A percentile compares a stretch with the other conserved stretches of the same genome.
These are phyloP conservation scores for Hemitrygon akajei DNA, from an alignment of 2,797 vertebrate species.

Conservation along the genomic window DNA sequence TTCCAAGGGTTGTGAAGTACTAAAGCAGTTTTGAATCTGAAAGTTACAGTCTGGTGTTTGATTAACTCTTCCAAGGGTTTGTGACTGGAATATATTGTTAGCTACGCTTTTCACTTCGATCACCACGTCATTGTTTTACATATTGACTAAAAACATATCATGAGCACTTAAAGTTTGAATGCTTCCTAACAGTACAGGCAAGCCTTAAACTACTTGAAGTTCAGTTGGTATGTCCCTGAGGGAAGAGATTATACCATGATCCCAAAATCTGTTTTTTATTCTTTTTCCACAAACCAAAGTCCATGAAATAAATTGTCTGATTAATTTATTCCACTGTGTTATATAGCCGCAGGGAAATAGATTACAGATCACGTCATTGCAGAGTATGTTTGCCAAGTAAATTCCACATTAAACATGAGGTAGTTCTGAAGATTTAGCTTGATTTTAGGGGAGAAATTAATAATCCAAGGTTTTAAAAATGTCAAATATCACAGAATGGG, in stretches of 20 bases:
- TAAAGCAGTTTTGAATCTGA: not conserved
- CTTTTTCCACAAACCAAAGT: not conserved
- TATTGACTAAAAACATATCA: not conserved
- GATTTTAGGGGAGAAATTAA: not conserved
- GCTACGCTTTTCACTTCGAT: not conserved
- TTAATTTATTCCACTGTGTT: conserved; percentile 32
- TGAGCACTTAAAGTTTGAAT: not conserved
- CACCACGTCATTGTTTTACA: not conserved
- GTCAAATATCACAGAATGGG: conserved; percentile 8
- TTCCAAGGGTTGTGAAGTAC: not conserved
- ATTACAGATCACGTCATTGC: conserved; percentile 33
- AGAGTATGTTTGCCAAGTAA: conserved; percentile 15
- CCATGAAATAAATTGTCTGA: conserved; percentile 27
- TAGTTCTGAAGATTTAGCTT: not conserved
- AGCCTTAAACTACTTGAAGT: conserved; percentile 11
- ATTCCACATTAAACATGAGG: conserved; percentile 27
- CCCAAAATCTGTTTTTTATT: conserved; percentile 29
- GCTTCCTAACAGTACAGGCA: not conserved
- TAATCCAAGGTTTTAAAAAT: conserved; percentile 6
- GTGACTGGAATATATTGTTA: not conserved
- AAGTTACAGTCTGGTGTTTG: not conserved
- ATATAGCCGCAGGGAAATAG: conserved; percentile 25
- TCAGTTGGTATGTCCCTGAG: not conserved
- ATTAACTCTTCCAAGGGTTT: not conserved
- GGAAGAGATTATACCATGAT: not conserved